Evolutionary conservation across 2,888 invertebrate genomes (phyloP).

Genomic region (Drosophila tripunctata): DNA sequence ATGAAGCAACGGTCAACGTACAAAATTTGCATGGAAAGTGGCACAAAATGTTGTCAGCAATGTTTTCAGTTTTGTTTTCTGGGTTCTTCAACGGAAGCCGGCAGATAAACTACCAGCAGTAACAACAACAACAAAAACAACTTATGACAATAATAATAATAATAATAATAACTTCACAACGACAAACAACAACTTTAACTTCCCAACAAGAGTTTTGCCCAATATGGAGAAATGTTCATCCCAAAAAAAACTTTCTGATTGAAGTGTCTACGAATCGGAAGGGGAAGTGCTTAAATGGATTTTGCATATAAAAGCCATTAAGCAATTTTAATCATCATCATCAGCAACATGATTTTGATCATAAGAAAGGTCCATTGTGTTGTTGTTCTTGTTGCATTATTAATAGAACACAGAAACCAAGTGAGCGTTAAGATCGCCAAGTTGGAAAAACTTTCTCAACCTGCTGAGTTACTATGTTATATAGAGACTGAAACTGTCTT

Average conservation of each 20-base stretch:
- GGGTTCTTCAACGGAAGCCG: slow-evolving; percentile 66
- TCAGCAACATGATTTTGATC: background rate
- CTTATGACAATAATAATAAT: slow-evolving; percentile 2
- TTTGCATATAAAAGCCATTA: slow-evolving; percentile 74
- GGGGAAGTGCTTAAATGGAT: slow-evolving; percentile 54
- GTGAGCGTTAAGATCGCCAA: slow-evolving; percentile 74
- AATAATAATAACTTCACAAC: slow-evolving; percentile 18
- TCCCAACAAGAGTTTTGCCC: slow-evolving; percentile 48
- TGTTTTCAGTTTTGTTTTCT: slow-evolving; percentile 47
- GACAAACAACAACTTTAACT: slow-evolving; percentile 39
- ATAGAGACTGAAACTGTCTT: slow-evolving; percentile 5
- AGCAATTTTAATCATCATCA: slow-evolving; percentile 44
- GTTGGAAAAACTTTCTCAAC: slow-evolving; percentile 68
- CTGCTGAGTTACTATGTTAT: too few relatives aligned
- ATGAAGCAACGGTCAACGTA: slow-evolving; percentile 45
- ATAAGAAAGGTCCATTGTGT: slow-evolving; percentile 19
- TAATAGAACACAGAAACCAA: slow-evolving; percentile 77
- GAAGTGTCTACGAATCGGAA: slow-evolving; percentile 56
- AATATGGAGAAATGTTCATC: slow-evolving; percentile 57
- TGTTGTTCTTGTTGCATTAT: slow-evolving; percentile 48
- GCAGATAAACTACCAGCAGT: slow-evolving; percentile 46
- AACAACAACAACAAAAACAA: slow-evolving; percentile 5
- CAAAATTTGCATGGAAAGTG: slow-evolving; percentile 80
- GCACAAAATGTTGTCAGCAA: slow-evolving; percentile 63
- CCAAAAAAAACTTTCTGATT: slow-evolving; percentile 69